Evolutionary conservation across 1,140 invertebrate species (phyloP).

Genomic region (Atta colombica): DNA sequence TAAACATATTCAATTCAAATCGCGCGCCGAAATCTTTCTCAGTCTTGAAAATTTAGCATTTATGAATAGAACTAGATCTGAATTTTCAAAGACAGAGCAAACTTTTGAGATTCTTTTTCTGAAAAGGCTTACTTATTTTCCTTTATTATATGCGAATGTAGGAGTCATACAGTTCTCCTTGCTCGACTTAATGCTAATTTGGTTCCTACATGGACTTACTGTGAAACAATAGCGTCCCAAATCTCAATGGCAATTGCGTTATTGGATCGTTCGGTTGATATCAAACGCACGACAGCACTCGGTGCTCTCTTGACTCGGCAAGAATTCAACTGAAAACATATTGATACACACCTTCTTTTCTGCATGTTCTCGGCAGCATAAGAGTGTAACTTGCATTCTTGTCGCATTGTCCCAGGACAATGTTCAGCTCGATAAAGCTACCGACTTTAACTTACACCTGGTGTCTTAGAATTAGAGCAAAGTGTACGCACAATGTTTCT

Average conservation of each 20-base stretch:
- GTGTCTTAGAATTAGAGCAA: background rate
- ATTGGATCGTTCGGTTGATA: background rate
- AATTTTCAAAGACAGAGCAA: background rate
- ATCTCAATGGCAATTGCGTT: slow-evolving; percentile 1
- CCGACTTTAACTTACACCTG: background rate
- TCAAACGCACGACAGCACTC: background rate
- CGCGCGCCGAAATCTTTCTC: too few species aligned
- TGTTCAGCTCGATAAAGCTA: slow-evolving; percentile 45
- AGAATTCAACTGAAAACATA: slow-evolving; percentile 74
- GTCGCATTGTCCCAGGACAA: slow-evolving; percentile 20
- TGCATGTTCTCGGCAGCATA: slow-evolving; percentile 66
- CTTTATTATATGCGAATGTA: background rate
- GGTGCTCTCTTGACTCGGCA: slow-evolving; percentile 68
- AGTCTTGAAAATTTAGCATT: too few species aligned
- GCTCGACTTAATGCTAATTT: background rate
- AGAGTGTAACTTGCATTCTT: slow-evolving; percentile 60
- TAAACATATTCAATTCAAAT: too few species aligned
- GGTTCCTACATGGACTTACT: background rate
- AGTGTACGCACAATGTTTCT: background rate
- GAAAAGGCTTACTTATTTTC: background rate
- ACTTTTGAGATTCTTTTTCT: background rate
- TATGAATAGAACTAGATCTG: too few species aligned
- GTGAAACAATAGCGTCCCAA: background rate
- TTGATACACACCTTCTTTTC: slow-evolving; percentile 73
- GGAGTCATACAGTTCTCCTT: background rate